These are phyloP conservation scores for Hydrozoanthus tunicans DNA, from an alignment of 64 coral and sea anemone genomes.

Conservation along the genomic window DNA sequence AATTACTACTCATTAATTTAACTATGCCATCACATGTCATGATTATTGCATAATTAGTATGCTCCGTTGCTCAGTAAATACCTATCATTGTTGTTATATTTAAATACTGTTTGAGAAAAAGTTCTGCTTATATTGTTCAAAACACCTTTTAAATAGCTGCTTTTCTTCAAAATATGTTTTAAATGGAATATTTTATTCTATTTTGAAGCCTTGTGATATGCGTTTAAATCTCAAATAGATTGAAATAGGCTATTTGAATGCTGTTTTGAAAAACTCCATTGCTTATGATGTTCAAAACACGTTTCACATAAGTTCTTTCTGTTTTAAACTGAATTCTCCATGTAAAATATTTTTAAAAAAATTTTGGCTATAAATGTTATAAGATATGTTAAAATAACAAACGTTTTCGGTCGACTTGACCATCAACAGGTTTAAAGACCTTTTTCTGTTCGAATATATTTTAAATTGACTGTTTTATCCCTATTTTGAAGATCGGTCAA, in stretches of 20 bases:
- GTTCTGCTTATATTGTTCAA: neutral
- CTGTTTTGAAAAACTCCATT: slow-evolving; percentile 11
- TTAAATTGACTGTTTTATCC: slow-evolving; percentile 7
- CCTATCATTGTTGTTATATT: neutral
- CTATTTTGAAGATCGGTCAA: neutral
- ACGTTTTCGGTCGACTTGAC: no score
- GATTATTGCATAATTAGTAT: no score
- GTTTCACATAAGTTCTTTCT: neutral
- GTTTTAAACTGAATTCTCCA: no score
- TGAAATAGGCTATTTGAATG: slow-evolving; percentile 7
- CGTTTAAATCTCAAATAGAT: neutral
- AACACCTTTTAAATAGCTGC: neutral
- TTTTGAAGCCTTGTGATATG: neutral
- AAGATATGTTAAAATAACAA: no score
- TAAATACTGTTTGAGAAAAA: neutral
- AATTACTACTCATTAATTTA: no score
- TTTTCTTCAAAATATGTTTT: no score
- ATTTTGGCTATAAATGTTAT: no score
- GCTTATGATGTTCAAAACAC: slow-evolving; percentile 6
- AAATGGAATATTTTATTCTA: neutral
- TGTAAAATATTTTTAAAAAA: no score
- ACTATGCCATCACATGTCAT: no score
- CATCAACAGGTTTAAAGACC: no score
- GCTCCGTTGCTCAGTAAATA: no score
- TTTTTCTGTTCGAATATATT: neutral